A percentile compares a stretch with the other conserved stretches of the same genome.
Conservation (phyloP, 2,113 vertebrate genomes). For the Mustela nigripes region DNA sequence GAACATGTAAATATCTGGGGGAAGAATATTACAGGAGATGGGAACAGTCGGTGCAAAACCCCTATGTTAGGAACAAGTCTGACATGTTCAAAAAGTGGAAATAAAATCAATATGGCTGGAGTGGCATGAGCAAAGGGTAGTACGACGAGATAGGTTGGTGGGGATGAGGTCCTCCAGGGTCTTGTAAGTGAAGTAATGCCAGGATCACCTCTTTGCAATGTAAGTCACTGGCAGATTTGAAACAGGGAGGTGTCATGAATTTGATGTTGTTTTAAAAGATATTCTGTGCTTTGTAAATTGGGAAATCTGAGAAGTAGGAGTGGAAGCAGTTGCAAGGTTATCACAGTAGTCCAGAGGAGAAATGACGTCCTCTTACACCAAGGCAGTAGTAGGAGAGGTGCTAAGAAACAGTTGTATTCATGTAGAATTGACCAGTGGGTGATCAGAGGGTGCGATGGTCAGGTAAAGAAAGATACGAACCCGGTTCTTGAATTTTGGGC, state of each 20-base stretch:
- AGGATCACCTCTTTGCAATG: not conserved
- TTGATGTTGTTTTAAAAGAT: conserved; percentile 23
- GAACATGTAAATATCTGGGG: not conserved
- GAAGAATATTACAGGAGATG: not conserved
- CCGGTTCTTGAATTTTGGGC: not conserved
- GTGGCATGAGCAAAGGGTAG: not conserved
- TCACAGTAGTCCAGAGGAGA: not conserved
- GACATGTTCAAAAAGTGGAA: not conserved
- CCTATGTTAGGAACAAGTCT: not conserved
- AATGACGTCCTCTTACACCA: not conserved
- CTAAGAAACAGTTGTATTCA: not conserved
- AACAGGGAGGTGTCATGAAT: not conserved
- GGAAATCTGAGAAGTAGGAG: not conserved
- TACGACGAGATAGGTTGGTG: not conserved
- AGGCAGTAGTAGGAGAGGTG: not conserved
- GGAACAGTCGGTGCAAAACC: not conserved
- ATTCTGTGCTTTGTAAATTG: not conserved
- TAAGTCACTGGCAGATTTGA: not conserved
- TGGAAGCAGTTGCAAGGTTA: not conserved
- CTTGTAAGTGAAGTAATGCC: not conserved
- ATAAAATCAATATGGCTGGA: not conserved
- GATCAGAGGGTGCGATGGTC: not conserved
- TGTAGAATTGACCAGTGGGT: not conserved
- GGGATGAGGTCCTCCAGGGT: not conserved
- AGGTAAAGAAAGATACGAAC: not conserved